Base-by-base conservation (phyloP, 2,888 invertebrate species). In the Fissipunctia ypsillon region DNA sequence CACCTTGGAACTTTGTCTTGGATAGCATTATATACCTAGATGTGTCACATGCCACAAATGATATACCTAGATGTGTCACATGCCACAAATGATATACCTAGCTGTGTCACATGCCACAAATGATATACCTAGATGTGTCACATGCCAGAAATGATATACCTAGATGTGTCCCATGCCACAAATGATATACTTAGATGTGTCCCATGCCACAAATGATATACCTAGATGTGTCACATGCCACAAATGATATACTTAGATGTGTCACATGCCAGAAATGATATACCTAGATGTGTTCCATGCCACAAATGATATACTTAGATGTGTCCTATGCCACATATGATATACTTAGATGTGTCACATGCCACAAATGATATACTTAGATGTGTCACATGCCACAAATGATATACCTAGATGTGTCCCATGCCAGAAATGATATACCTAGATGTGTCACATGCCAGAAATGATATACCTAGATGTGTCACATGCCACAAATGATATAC, bases 401-500 rank as follows among this genome's bases (percentile, higher is more conserved):
- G 76, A n/a, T n/a, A n/a, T n/a, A n/a, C n/a, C n/a, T n/a, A 28
- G 63, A 66, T 86, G 84, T 89, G 76, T 85, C 82, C 83, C 66
- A 76, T 73, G 68, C n/a, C n/a, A n/a, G n/a, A n/a, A n/a, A n/a
- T n/a, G n/a, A n/a, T n/a, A n/a, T n/a, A n/a, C n/a, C n/a, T n/a
- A n/a, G n/a, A n/a, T n/a, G n/a, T n/a, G n/a, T n/a, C n/a, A 56
- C 66, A 64, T 69, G 71, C 76, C 74, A 75, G 74, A 86, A 88
- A 85, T 85, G 76, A n/a, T n/a, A n/a, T n/a, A n/a, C n/a, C n/a
- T n/a, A 28, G 63, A 66, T 86, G 84, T 89, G 76, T 85, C 82
- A 83, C 66, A 76, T 73, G 68, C n/a, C n/a, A n/a, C n/a, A n/a
- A n/a, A n/a, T n/a, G n/a, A n/a, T n/a, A n/a, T n/a, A n/a, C n/a